Percentiles rank a stretch among this genome's conserved stretches.
These are phyloP conservation scores for Halcyon smyrnensis DNA, from an alignment of 2,797 vertebrate genomes.

Conservation along the genomic window DNA sequence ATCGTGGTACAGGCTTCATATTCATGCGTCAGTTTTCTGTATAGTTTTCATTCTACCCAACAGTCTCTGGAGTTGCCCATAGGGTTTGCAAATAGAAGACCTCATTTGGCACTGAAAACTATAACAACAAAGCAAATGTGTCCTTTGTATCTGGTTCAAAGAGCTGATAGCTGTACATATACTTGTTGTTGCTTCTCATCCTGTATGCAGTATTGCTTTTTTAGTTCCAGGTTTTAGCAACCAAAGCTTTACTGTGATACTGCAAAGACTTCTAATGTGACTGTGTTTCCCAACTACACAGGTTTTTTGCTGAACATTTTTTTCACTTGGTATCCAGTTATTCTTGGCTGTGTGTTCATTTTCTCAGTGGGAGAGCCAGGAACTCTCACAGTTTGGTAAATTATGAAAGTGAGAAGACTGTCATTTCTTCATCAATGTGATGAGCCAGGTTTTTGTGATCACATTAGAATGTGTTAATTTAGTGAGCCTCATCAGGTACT, in stretches of 20 bases:
- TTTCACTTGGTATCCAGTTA: background rate
- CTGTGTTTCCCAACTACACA: background rate
- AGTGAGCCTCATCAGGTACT: background rate
- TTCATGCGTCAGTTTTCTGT: background rate
- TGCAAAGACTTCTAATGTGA: background rate
- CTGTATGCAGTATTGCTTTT: background rate
- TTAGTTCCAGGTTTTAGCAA: background rate
- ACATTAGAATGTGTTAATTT: background rate
- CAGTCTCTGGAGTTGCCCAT: background rate
- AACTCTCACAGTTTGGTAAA: slow-evolving; percentile 6
- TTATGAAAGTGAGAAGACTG: background rate
- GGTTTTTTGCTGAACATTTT: background rate
- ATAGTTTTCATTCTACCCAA: background rate
- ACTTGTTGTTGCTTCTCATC: background rate
- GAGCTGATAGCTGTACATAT: background rate
- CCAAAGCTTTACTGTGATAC: background rate
- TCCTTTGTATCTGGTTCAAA: background rate
- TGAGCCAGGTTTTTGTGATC: background rate
- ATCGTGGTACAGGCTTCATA: background rate
- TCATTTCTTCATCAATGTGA: background rate
- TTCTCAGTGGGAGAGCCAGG: background rate
- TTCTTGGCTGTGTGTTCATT: background rate
- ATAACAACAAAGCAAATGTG: background rate
- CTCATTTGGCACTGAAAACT: background rate
- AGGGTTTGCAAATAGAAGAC: background rate